Evolutionary conservation across 2,888 invertebrate species (phyloP), one percentile per base, ranked within the genome.

Genomic region (Heliconius erato): DNA sequence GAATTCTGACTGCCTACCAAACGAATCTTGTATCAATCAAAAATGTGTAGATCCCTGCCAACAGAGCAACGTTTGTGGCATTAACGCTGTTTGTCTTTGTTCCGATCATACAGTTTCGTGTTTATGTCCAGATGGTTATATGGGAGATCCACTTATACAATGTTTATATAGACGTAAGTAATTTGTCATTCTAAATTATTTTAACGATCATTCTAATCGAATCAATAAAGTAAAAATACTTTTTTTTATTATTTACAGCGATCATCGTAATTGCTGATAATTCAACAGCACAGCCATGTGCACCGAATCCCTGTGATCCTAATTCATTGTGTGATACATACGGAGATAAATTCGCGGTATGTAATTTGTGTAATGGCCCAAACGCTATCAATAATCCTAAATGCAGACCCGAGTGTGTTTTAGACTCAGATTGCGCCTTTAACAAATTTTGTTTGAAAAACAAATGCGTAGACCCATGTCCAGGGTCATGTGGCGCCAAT

Each of bases 71-170:
- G 94, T 98, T 69, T 99, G 99, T 90, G 98, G 98, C 79, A 95
- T 98, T 19, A 97, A 98, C 90, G 98, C 98, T 26, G 96, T 97
- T 79, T 99, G 99, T 89, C 95, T 97, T 87, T 98, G 98, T 68
- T 96, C 97, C 59, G 97, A 98, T 89, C 98, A 99, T 89, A 97
- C 98, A 6, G 97, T 98, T n/a, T 97, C 97, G 44, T 99, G 98
- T 90, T 93, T 97, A 74, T 99, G 98, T 90, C 96, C 97, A 68
- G 97, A 97, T 84, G 98, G 98, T 79, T 98, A 97, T 89, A 97
- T 97, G 84, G 99, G 98, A 81, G 98, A 98, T 96, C 97, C 98
- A 32, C 97, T 98, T 89, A 96, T 97, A 84, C 98, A 98, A 89
- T 98, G 98, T 91, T 96, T 97, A 83, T 94, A 95, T 86, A 90